Evolutionary conservation across 2,113 vertebrate species (phyloP).

Genomic region (Bambusicola thoracicus): DNA sequence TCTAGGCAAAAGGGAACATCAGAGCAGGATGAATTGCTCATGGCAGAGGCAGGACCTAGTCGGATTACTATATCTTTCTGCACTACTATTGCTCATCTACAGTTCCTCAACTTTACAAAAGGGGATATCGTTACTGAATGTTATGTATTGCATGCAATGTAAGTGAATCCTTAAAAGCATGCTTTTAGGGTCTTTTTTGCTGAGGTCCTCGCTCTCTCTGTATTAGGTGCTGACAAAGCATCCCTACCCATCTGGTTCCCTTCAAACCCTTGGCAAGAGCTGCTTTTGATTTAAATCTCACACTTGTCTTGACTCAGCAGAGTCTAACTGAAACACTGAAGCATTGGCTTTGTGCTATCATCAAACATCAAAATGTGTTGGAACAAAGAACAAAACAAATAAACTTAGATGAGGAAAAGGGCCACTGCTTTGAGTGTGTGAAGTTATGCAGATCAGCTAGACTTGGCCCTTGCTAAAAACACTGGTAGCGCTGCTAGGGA

Average conservation of each 20-base stretch:
- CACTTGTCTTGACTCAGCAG: neutral
- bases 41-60: neutral
- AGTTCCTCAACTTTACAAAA: neutral
- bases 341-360: neutral
- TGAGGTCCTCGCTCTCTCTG: neutral
- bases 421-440: fast-evolving
- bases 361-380: neutral
- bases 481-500: neutral
- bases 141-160: too few species aligned
- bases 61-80: neutral
- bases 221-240: neutral
- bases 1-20: neutral
- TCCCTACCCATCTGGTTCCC: neutral
- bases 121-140: fast-evolving
- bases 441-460: neutral
- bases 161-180: neutral
- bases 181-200: neutral
- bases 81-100: fast-evolving
- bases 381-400: neutral
- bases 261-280: neutral
- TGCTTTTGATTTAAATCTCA: neutral
- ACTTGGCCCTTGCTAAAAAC: neutral
- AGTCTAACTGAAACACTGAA: neutral
- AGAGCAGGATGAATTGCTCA: neutral
- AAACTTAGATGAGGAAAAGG: neutral